Evolutionary conservation across 2,888 invertebrate genomes (phyloP).

Genomic region (Synanthedon andrenaeformis): DNA sequence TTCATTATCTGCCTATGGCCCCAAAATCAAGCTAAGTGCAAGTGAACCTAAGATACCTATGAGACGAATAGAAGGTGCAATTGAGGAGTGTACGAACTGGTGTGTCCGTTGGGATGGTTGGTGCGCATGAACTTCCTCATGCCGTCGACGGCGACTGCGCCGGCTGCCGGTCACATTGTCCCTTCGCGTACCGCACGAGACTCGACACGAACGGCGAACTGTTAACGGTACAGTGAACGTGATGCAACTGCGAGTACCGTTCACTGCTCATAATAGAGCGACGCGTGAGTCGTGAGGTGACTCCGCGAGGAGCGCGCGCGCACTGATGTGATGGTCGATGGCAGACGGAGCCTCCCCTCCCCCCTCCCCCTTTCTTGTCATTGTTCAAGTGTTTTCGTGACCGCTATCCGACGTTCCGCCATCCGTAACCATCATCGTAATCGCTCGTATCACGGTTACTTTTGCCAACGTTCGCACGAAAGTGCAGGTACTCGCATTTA

Average conservation of each 20-base stretch:
- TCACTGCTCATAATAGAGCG: background rate
- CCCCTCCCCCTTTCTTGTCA: background rate
- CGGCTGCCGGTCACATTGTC: slow-evolving; percentile 7
- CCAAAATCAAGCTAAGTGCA: too few species aligned
- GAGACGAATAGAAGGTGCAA: background rate
- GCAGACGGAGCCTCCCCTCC: background rate
- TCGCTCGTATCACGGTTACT: too few species aligned
- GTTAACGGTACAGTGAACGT: background rate
- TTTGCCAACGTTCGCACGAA: too few species aligned
- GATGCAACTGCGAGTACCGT: background rate
- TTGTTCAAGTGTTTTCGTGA: too few species aligned
- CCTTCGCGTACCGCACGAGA: background rate
- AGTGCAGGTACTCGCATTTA: too few species aligned
- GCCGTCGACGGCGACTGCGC: slow-evolving; percentile 9
- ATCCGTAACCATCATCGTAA: too few species aligned
- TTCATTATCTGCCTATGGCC: too few species aligned
- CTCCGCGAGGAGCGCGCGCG: background rate
- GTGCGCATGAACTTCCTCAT: slow-evolving; percentile 53
- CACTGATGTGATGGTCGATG: background rate
- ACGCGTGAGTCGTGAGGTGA: background rate
- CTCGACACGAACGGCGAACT: background rate
- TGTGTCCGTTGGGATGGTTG: slow-evolving; percentile 25
- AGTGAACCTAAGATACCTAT: too few species aligned
- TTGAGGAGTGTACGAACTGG: slow-evolving; percentile 20
- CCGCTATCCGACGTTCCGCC: too few species aligned